These are phyloP conservation scores for Bovichtus diacanthus DNA, from an alignment of 2,797 vertebrate species.

Conservation along the genomic window DNA sequence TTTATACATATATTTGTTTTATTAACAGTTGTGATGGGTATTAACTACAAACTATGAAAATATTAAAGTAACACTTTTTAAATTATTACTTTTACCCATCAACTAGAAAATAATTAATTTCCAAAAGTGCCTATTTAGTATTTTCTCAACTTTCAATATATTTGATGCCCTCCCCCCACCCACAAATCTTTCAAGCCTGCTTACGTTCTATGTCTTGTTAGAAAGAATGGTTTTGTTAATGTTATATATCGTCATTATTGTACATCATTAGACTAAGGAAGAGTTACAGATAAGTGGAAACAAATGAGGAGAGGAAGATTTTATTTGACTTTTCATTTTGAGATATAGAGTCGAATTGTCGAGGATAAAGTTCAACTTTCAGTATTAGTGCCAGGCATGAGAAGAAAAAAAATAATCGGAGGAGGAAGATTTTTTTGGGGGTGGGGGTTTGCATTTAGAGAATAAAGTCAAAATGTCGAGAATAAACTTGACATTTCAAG, in stretches of 20 bases:
- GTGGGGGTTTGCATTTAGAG: too few species aligned
- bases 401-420: too few species aligned
- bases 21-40: background rate
- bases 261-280: background rate
- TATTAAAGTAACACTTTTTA: background rate
- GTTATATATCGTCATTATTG: background rate
- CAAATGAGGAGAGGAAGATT: too few species aligned
- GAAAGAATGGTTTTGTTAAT: background rate
- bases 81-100: background rate
- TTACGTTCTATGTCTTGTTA: background rate
- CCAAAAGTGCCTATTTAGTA: background rate
- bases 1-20: too few species aligned
- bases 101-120: background rate
- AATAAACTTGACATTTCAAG: too few species aligned
- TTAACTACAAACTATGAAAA: background rate
- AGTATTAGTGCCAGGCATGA: too few species aligned
- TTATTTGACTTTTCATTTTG: too few species aligned
- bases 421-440: too few species aligned
- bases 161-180: conserved; percentile 3
- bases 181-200: background rate
- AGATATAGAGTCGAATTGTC: too few species aligned
- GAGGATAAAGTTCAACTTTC: too few species aligned
- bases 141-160: background rate
- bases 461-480: too few species aligned
- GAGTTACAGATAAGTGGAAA: too few species aligned